phyloP scores from a whole-genome alignment of 1,140 invertebrate genomes.

The Zaprionus camerounensis region DNA sequence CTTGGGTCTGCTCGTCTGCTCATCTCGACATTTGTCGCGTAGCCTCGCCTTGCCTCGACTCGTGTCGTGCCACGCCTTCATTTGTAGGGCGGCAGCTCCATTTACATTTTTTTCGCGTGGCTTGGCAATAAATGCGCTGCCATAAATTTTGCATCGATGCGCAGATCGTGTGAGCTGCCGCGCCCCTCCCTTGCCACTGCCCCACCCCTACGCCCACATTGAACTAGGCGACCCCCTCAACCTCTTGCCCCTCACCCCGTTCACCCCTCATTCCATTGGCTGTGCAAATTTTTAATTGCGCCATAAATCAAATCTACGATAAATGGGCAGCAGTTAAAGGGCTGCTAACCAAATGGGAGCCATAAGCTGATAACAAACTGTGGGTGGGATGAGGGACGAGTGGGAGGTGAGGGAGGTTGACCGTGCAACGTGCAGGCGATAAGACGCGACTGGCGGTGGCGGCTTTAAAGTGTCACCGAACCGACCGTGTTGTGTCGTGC shows the following conservation, averaged over 20 bases:
- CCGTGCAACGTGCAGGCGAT: conserved; percentile 58
- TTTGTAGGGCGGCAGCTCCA: conserved; percentile 47
- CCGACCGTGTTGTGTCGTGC: conserved; percentile 34
- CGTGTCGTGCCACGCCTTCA: conserved; percentile 45
- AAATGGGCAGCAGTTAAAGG: conserved; percentile 80
- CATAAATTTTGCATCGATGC: conserved; percentile 75
- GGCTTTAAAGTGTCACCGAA: conserved; percentile 70
- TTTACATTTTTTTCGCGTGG: conserved; percentile 61
- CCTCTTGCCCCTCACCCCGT: background rate
- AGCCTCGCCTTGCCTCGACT: background rate
- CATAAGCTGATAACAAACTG: conserved; percentile 78
- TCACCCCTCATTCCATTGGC: conserved; percentile 21
- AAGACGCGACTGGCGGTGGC: conserved; percentile 45
- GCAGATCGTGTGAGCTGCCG: conserved; percentile 55
- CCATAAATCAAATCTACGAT: conserved; percentile 81
- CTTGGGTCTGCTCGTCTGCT: conserved; percentile 7
- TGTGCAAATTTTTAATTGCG: conserved; percentile 76
- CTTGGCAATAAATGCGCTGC: conserved; percentile 74
- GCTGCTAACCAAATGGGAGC: conserved; percentile 81
- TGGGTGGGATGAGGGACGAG: background rate
- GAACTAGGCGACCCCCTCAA: conserved; percentile 7
- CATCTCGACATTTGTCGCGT: background rate
- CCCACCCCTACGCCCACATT: conserved; percentile 1
- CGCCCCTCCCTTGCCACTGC: conserved; percentile 18
- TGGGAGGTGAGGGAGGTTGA: background rate